Base-by-base conservation (phyloP, 2,113 vertebrate genomes). In the Pogona vitticeps region DNA sequence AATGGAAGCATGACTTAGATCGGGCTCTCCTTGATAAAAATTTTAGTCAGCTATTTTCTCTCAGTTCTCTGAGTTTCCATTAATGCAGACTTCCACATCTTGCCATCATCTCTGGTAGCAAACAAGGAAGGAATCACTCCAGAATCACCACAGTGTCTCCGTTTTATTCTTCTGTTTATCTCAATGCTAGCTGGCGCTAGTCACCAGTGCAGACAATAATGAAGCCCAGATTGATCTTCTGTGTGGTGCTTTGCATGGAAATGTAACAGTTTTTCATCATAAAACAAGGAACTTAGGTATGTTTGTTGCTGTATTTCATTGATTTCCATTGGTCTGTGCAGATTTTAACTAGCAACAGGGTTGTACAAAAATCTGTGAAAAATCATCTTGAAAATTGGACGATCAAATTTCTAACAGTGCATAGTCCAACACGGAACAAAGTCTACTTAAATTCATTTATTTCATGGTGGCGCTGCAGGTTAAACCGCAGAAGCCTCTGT, bases 1-100 rank as follows among this genome's bases (percentile, higher is more conserved):
- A 99, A 98, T 95, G 94, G 97, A 96, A 98, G 98, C 98, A 99
- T 99, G 98, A 97, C 96, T 96, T 93, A 97, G 93, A 95, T 88
- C 82, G 91, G 0, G 63, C 75, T 90, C 68, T 40, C 7, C 0
- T 82, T 88, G 8, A 85, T 93, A 26, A 75, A 85, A 9, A 84
- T 80, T 42, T 86, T 72, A 63, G 40, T 36, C 3, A 3, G 0
- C 63, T 3, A 14, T 12, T 0, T 10, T 0, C 14, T 0, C 33
- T 72, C 58, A 56, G 1, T 26, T 38, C 59, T 23, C 7, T 87
- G 56, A 15, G 59, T 82, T 58, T 46, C 18, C 3, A 42, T 33
- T 28, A 67, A 67, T 17, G 31, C n/a, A 68, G 18, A 77, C 15
- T 67, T 52, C 10, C 36, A 67, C n/a, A 38, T 38, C 21, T 61